Conservation (phyloP, 37 sponge, comb jelly and placozoan genomes). For the Geodia barretti region DNA sequence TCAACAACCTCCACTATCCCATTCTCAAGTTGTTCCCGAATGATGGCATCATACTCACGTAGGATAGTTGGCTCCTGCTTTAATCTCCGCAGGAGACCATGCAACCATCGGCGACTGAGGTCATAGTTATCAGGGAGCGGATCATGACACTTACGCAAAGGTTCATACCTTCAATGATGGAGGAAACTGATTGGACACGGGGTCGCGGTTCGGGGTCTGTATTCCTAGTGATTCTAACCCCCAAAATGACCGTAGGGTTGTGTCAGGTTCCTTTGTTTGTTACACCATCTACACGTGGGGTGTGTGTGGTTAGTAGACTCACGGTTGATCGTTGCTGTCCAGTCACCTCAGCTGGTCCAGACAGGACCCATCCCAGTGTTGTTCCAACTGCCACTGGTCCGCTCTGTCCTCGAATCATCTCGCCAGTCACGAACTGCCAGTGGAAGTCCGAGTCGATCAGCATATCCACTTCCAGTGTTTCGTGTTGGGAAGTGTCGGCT, state of each 20-base stretch:
- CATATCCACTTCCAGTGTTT: conserved; percentile 25
- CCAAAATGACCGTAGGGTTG: conserved; percentile 32
- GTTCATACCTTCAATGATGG: conserved; percentile 25
- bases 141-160: conserved; percentile 8
- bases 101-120: conserved; percentile 32
- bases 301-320: conserved; percentile 19
- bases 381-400: conserved; percentile 51
- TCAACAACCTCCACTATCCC: conserved; percentile 46
- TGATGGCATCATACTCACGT: conserved; percentile 49
- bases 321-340: conserved; percentile 7
- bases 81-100: conserved; percentile 35
- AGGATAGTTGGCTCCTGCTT: conserved; percentile 47
- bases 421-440: conserved; percentile 36
- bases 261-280: neutral
- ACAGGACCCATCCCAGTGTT: conserved; percentile 57
- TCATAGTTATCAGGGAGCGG: conserved; percentile 52
- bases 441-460: conserved; percentile 38
- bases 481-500: conserved; percentile 31
- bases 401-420: neutral
- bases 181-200: neutral
- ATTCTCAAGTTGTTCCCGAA: conserved; percentile 35
- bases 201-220: conserved; percentile 15
- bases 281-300: conserved; percentile 1
- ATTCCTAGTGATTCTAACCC: conserved; percentile 52
- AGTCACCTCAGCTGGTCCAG: conserved; percentile 23